Conservation (phyloP, 2,888 invertebrate species). For the Caenorhabditis uteleia region DNA sequence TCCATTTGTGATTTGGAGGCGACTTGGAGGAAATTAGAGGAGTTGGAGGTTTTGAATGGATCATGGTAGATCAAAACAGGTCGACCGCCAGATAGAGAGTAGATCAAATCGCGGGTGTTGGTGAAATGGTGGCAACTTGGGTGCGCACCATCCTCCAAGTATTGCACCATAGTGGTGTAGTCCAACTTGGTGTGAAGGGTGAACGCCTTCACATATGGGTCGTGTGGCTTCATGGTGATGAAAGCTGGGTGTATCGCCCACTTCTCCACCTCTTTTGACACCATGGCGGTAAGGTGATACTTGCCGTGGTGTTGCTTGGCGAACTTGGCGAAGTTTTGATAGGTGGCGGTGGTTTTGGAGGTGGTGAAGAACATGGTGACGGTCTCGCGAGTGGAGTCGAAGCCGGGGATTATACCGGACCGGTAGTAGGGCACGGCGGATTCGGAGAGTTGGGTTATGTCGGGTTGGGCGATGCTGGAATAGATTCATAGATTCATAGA, state of each 20-base stretch:
- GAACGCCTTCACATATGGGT: constrained; percentile 34
- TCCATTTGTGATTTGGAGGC: constrained; percentile 22
- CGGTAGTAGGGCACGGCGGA: constrained; percentile 30
- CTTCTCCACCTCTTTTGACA: constrained; percentile 23
- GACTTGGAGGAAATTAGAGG: constrained; percentile 15
- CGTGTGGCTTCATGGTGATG: constrained; percentile 46
- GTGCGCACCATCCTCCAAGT: constrained; percentile 21
- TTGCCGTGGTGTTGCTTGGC: constrained; percentile 38
- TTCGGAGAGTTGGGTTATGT: constrained; percentile 23
- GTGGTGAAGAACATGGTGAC: constrained; percentile 37
- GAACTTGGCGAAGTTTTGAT: constrained; percentile 35
- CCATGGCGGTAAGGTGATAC: constrained; percentile 38
- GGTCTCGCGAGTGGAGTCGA: constrained; percentile 24
- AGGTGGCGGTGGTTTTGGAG: constrained; percentile 29
- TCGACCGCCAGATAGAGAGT: neutral
- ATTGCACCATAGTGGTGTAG: constrained; percentile 30
- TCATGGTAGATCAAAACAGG: constrained; percentile 39
- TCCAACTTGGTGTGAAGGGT: constrained; percentile 31
- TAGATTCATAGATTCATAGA: neutral
- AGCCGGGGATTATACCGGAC: constrained; percentile 35
- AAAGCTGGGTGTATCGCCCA: constrained; percentile 48
- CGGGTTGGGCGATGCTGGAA: constrained; percentile 25
- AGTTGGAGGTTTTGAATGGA: constrained; percentile 18
- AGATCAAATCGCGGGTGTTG: constrained; percentile 5
- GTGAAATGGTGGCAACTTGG: constrained; percentile 18